Evolutionary conservation across 2,797 vertebrate genomes (phyloP).

Genomic region (Hypotaenidia okinawae): DNA sequence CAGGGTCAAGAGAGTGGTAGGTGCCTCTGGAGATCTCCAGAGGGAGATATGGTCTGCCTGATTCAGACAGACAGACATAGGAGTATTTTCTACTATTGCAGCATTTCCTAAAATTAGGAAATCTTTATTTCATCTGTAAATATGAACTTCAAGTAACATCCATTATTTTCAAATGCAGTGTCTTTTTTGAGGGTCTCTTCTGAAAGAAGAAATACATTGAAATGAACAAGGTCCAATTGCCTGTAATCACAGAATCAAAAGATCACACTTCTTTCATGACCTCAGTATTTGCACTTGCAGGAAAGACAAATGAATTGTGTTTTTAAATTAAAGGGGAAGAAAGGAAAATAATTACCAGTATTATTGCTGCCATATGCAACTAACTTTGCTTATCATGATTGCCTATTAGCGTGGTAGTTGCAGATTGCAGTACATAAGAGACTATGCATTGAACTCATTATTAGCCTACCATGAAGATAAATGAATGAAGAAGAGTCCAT

Average conservation of each 20-base stretch:
- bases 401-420: background rate
- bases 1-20: background rate
- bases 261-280: background rate
- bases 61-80: background rate
- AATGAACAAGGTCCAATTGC: background rate
- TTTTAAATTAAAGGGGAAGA: background rate
- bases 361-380: background rate
- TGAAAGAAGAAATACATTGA: background rate
- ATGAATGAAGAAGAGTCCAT: background rate
- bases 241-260: background rate
- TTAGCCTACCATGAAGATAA: background rate
- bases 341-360: slow-evolving; percentile 15
- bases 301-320: background rate
- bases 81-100: background rate
- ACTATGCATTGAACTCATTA: background rate
- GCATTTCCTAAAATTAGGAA: background rate
- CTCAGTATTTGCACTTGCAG: background rate
- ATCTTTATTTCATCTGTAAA: background rate
- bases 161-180: background rate
- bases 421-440: background rate
- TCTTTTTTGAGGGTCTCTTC: background rate
- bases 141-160: background rate
- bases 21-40: background rate
- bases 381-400: background rate
- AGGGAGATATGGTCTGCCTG: background rate